A percentile compares a stretch with the other conserved stretches of the same genome.
Conservation (phyloP, 2,888 invertebrate genomes). For the Ormyrus pomaceus region DNA sequence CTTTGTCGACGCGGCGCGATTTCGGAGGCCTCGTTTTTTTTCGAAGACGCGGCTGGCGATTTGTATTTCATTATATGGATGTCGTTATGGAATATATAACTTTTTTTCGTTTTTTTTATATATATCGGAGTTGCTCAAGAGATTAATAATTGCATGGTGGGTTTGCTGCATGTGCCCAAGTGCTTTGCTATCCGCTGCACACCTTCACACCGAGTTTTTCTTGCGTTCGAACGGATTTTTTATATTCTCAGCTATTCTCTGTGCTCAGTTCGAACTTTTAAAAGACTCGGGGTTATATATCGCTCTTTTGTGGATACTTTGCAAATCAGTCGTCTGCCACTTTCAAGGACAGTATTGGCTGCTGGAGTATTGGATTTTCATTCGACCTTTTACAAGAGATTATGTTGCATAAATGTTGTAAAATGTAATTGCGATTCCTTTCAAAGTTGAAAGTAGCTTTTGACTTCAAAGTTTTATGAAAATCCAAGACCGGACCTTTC, state of each 20-base stretch:
- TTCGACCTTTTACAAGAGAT: no score
- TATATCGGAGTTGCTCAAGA: conserved; percentile 33
- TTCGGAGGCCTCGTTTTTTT: no score
- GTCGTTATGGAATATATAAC: conserved; percentile 10
- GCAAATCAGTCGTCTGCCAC: neutral
- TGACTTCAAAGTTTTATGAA: no score
- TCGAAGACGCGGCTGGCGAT: no score
- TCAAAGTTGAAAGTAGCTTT: no score
- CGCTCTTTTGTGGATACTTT: conserved; percentile 27
- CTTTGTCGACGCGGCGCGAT: no score
- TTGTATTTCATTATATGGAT: conserved; percentile 9
- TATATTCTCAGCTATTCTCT: neutral
- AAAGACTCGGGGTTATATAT: conserved; percentile 31
- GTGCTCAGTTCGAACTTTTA: conserved; percentile 28
- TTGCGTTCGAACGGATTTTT: conserved; percentile 31
- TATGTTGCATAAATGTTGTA: no score
- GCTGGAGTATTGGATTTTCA: no score
- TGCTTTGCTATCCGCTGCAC: conserved; percentile 73
- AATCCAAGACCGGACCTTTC: no score
- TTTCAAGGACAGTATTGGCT: no score
- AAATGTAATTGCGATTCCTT: no score
- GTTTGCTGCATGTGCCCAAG: conserved; percentile 74
- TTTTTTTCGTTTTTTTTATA: neutral
- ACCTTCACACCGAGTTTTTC: conserved; percentile 48
- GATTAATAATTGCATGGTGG: conserved; percentile 69